Evolutionary conservation across 1,140 invertebrate species (phyloP), one percentile per base, ranked within the genome.

Genomic region (Sinella curviseta): DNA sequence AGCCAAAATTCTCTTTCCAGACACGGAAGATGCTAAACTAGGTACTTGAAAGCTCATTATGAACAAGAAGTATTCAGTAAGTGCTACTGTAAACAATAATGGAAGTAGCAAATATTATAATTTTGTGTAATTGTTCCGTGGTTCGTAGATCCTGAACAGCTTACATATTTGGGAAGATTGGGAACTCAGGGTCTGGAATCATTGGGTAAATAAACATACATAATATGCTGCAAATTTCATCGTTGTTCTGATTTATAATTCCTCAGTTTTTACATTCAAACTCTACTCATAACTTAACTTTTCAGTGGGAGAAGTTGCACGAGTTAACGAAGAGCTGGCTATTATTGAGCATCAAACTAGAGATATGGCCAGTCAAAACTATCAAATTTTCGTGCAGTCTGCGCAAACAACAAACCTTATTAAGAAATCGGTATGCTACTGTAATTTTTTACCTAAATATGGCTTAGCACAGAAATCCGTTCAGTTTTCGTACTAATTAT

Each of bases 361-460:
- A 55, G 82, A 83, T 74, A 83, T 83, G 79, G 82, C 82, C 48
- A 82, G 81, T 73, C 82, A 83, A 81, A 83, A 83, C 74, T 83
- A 83, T 48, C 79, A 81, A 70, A 83, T 83, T 39, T 83, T 83
- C 78, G 82, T 83, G 0, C 82, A 83, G 54, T 83, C 82, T 17
- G 82, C 82, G 14, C 82, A 83, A 67, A 83, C 82, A 30, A 83
- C 82, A 1, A 82, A 83, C 28, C 55, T 67, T 30, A 83, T 83
- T 16, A 83, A 83, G 48, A 76, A 75, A 20, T 83, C 82, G 8
- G 82, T 83, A 80, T 80, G 82, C 3, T 12, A 35, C 60, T 26
- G 20, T 26, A 8, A 33, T 31, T 24, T 74, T 20, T n/a, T 34
- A 75, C 39, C 14, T 16, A 33, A 75, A 74, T 1, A 70, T 33